A percentile compares a stretch with the other conserved stretches of the same genome.
phyloP scores from a whole-genome alignment of 2,797 vertebrate species.

The Typhlichthys subterraneus region DNA sequence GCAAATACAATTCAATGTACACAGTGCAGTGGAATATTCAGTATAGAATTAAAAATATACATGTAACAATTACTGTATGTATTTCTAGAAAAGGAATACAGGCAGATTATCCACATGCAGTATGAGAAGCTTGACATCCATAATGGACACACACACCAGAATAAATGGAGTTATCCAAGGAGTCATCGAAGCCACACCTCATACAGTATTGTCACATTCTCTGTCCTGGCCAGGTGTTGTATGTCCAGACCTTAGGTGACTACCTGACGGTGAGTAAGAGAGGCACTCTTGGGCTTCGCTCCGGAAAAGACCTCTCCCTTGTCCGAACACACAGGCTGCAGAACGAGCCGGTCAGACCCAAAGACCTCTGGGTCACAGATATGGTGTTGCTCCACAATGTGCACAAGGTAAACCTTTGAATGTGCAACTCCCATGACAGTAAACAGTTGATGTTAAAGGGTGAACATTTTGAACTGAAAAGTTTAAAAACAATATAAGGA shows the following conservation, averaged over 20 bases:
- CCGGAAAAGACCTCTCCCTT: slow-evolving; percentile 74
- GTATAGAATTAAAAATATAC: no score
- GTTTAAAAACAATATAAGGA: no score
- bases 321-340: slow-evolving; percentile 74
- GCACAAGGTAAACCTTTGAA: slow-evolving; percentile 76
- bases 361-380: slow-evolving; percentile 86
- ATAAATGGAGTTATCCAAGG: no score
- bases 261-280: slow-evolving; percentile 84
- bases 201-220: slow-evolving; percentile 17
- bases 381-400: slow-evolving; percentile 80
- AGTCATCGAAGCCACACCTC: no score
- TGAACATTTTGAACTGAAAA: no score
- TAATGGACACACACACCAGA: neutral
- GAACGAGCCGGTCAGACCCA: slow-evolving; percentile 76
- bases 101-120: no score
- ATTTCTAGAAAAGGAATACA: no score
- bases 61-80: no score
- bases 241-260: slow-evolving; percentile 73
- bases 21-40: no score
- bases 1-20: no score
- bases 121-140: neutral
- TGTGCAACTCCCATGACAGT: neutral
- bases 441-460: no score
- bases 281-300: slow-evolving; percentile 78
- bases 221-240: slow-evolving; percentile 61